Percentiles rank a stretch among this genome's conserved stretches.
These are phyloP conservation scores for Nomada lathburiana DNA, from an alignment of 2,888 invertebrate genomes.

Conservation along the genomic window DNA sequence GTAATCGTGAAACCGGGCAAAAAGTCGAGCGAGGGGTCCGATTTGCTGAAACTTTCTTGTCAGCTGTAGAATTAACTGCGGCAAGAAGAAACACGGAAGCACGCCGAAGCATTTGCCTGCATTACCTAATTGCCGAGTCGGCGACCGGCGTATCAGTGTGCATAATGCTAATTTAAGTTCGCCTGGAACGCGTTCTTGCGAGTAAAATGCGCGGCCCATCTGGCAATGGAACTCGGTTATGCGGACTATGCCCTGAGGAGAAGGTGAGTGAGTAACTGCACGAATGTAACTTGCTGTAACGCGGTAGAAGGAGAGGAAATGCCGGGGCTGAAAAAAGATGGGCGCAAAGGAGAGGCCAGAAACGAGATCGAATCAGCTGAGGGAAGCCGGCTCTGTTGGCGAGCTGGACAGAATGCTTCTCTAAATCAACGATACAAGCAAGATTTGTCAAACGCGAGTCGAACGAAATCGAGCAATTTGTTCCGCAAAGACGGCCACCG, in stretches of 20 bases:
- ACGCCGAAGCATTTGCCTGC: constrained; percentile 15
- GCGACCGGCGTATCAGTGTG: constrained; percentile 29
- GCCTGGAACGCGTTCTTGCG: constrained; percentile 26
- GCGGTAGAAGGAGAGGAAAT: constrained; percentile 13
- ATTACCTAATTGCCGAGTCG: constrained; percentile 39
- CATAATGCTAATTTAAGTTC: constrained; percentile 55
- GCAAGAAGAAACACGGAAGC: constrained; percentile 21
- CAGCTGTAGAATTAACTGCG: not conserved
- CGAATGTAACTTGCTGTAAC: constrained; percentile 31
- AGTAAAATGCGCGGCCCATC: constrained; percentile 38
- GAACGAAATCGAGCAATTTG: constrained; percentile 57
- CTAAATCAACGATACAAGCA: constrained; percentile 64
- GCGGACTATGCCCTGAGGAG: constrained; percentile 50
- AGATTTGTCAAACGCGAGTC: constrained; percentile 66
- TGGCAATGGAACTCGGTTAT: constrained; percentile 63
- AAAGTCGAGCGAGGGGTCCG: not conserved
- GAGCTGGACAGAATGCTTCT: constrained; percentile 53
- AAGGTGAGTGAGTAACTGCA: constrained; percentile 44
- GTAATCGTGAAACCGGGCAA: constrained; percentile 4
- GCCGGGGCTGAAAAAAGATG: constrained; percentile 34
- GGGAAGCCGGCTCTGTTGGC: constrained; percentile 50
- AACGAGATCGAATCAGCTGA: constrained; percentile 71
- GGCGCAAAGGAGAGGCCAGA: constrained; percentile 54
- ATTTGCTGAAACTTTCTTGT: not conserved
- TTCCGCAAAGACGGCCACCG: constrained; percentile 44